Base-by-base conservation (phyloP, 2,797 vertebrate genomes). In the Thunnus albacares region DNA sequence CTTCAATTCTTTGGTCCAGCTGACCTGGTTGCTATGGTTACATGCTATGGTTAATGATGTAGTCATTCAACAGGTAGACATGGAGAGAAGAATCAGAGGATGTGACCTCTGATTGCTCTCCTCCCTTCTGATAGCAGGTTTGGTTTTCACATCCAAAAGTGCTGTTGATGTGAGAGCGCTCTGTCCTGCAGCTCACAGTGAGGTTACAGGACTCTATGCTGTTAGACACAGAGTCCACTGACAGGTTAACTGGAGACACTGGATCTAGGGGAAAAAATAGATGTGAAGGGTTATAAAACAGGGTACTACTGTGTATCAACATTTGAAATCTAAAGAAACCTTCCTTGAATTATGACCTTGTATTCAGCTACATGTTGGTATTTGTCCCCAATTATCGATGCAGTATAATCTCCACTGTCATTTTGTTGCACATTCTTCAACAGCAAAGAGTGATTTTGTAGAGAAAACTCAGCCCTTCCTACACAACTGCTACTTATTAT, bases 21-120 rank as follows among this genome's bases (percentile, higher is more conserved):
- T 91, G 43, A 89, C 82, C 0, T 45, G 1, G 84, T 93, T 93
- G 81, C 87, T 92, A 20, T 93, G 81, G 81, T 88, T 87, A 83
- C 93, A 94, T n/a, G n/a, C n/a, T n/a, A n/a, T n/a, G n/a, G n/a
- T n/a, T n/a, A 61, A 75, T 51, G 53, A 93, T 73, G 4, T 0
- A 2, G 17, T 9, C 5, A 5, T 83, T 12, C 0, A 15, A 15
- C 3, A 80, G 8, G 41, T 47, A 2, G 24, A 90, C 9, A 9
- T 3, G 10, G 1, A 93, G 5, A 43, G 38, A 1, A 0, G 45
- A 26, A 14, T 10, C 1, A 12, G 28, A 63, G 24, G 24, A 33
- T 45, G 15, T 5, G 41, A 2, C 1, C 41, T 58, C 15, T 62
- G 73, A 45, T 13, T 10, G 26, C 4, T 6, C 18, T 64, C 38